Evolutionary conservation across 2,113 vertebrate genomes (phyloP).

Genomic region (cattle (Bos taurus)): DNA sequence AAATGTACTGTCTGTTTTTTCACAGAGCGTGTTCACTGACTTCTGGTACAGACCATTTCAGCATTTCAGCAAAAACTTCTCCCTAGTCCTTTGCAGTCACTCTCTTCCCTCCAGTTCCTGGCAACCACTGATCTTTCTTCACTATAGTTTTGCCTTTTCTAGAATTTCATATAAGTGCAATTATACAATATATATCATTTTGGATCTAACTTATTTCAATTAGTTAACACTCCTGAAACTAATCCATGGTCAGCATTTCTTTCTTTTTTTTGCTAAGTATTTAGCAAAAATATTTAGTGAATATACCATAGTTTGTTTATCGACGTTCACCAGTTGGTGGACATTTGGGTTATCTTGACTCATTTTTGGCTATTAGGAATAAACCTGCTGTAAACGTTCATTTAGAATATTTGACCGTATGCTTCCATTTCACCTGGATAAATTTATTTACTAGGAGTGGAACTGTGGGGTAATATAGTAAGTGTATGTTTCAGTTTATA

Average conservation of each 20-base stretch:
- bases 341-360: not conserved
- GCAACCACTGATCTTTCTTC: not conserved
- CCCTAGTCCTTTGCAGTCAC: not conserved
- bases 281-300: not conserved
- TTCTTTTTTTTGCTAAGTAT: not conserved
- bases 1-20: not conserved
- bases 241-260: not conserved
- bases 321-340: not conserved
- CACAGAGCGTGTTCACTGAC: not conserved
- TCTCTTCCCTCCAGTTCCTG: not conserved
- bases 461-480: not conserved
- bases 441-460: not conserved
- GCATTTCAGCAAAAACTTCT: not conserved
- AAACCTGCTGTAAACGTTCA: not conserved
- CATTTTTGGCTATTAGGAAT: not conserved
- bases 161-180: not conserved
- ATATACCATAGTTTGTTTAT: not conserved
- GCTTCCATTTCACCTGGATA: not conserved
- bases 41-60: not conserved
- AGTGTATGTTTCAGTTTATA: not conserved
- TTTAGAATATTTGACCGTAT: not conserved
- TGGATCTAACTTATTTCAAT: not conserved
- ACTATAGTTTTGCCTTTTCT: conserved; percentile 3
- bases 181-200: not conserved
- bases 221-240: not conserved